Evolutionary conservation across 2,113 vertebrate genomes (phyloP).

Genomic region (Indri indri): DNA sequence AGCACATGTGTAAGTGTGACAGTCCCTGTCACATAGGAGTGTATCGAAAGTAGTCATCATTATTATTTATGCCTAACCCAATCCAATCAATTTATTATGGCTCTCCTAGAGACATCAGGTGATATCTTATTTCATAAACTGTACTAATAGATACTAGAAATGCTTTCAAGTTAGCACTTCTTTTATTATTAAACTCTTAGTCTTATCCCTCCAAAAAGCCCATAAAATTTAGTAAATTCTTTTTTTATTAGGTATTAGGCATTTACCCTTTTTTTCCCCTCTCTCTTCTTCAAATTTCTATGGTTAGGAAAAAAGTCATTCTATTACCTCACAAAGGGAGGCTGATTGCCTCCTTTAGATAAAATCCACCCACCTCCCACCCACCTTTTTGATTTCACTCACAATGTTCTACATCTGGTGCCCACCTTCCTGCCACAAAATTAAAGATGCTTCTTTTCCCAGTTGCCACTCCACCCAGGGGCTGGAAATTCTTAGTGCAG

Average conservation of each 20-base stretch:
- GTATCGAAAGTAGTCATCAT: neutral
- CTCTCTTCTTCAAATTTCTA: neutral
- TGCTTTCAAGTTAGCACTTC: neutral
- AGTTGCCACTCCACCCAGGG: neutral
- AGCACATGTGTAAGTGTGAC: neutral
- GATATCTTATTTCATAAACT: constrained; percentile 1
- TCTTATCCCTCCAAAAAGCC: neutral
- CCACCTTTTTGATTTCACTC: neutral
- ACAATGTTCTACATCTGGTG: neutral
- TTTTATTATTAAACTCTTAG: neutral
- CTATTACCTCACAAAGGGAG: neutral
- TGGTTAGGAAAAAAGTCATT: neutral
- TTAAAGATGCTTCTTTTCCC: neutral
- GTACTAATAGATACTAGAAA: neutral
- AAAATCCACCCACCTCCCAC: neutral
- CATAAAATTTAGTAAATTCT: neutral
- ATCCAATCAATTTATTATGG: neutral
- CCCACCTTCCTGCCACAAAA: neutral
- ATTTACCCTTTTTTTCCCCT: neutral
- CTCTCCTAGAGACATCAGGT: neutral
- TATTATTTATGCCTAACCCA: neutral
- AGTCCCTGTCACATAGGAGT: neutral
- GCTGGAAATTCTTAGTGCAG: neutral
- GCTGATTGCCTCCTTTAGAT: neutral
- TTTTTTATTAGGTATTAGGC: neutral